These are phyloP conservation scores for Leptinotarsa texana DNA, from an alignment of 1,140 invertebrate species.

Conservation along the genomic window DNA sequence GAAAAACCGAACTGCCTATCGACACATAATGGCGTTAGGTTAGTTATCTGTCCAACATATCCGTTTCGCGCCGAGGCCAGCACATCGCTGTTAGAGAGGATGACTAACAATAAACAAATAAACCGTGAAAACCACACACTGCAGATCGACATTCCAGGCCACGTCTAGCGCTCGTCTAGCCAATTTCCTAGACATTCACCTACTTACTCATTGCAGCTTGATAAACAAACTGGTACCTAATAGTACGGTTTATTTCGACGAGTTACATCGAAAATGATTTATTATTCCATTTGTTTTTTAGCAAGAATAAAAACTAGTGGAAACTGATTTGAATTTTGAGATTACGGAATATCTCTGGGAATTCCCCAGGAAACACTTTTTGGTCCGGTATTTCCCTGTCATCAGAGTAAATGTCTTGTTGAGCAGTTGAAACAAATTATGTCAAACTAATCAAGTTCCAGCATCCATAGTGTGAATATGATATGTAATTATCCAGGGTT, in stretches of 20 bases:
- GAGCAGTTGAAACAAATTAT: no score
- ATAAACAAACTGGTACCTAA: neutral
- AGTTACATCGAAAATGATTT: no score
- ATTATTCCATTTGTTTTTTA: no score
- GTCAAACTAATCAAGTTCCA: no score
- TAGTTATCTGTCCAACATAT: neutral
- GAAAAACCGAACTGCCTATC: slow-evolving; percentile 5
- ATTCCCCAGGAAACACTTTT: no score
- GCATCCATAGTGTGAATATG: no score
- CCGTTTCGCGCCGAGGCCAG: neutral
- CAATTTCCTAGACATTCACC: slow-evolving; percentile 20
- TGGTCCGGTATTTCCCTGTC: no score
- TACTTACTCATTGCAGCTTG: neutral
- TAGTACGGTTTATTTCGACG: slow-evolving; percentile 9
- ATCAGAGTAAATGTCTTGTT: no score
- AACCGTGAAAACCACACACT: slow-evolving; percentile 11
- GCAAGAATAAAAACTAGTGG: no score
- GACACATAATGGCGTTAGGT: neutral
- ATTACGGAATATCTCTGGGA: no score
- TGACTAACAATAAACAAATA: slow-evolving; percentile 23
- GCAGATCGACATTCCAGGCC: slow-evolving; percentile 11
- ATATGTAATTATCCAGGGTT: no score
- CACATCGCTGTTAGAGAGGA: neutral
- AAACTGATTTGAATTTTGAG: no score
- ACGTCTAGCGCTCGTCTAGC: slow-evolving; percentile 25